Conservation (phyloP, 1,140 invertebrate genomes). For the Camponotus vicinus region DNA sequence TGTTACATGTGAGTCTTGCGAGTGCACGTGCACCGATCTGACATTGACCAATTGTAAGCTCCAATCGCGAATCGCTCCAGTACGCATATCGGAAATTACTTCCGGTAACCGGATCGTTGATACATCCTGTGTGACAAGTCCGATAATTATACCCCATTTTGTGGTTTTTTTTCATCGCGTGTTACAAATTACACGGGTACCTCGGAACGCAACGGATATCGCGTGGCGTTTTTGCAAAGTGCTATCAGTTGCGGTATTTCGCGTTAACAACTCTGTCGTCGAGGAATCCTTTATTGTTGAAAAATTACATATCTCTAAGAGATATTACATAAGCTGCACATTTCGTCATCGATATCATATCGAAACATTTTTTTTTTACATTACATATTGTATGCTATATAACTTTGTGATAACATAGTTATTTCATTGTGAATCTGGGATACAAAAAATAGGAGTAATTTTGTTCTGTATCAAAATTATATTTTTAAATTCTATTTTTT, state of each 20-base stretch:
- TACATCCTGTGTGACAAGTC: slow-evolving; percentile 65
- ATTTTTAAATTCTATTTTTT: too few species aligned
- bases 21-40: slow-evolving; percentile 76
- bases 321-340: not conserved
- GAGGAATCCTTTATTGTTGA: not conserved
- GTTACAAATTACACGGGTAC: slow-evolving; percentile 27
- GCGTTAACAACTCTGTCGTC: slow-evolving; percentile 1
- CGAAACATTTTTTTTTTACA: not conserved
- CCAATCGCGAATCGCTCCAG: slow-evolving; percentile 66
- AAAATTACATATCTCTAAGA: not conserved
- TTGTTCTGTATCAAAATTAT: too few species aligned
- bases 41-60: slow-evolving; percentile 80
- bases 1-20: not conserved
- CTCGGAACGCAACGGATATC: not conserved
- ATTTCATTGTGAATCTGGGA: not conserved
- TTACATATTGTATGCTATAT: not conserved
- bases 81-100: slow-evolving; percentile 73
- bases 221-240: not conserved
- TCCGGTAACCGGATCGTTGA: slow-evolving; percentile 75
- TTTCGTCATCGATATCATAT: not conserved
- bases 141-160: slow-evolving; percentile 46
- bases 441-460: too few species aligned
- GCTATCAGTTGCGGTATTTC: not conserved
- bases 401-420: not conserved
- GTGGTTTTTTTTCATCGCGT: slow-evolving; percentile 49